Evolutionary conservation across 2,888 invertebrate genomes (phyloP), one percentile per base, ranked within the genome.

Genomic region (Acleris sparsana): DNA sequence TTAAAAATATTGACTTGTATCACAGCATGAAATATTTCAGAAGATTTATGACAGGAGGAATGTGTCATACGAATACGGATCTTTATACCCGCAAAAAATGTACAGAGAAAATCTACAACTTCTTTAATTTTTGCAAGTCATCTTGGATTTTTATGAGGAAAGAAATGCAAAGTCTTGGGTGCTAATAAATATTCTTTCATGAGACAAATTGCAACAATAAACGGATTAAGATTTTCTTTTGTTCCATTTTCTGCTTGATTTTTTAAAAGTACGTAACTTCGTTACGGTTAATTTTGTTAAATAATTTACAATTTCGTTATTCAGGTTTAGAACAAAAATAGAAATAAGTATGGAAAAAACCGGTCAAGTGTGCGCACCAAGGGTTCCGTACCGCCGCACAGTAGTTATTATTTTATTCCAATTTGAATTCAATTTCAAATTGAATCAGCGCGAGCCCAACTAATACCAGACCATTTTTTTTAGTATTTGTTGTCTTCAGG

Each of bases 131-230:
- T 39, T 53, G 20, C 39, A 49, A 49, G 55, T 55, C 33, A 62
- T 55, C 17, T 55, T 29, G n/a, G 13, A 53, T 53, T 39, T 62
- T 62, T 63, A 62, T 55, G 55, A 55, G 18, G 49, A 55, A 52
- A 58, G 44, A n/a, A 57, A 57, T 52, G 33, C 22, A 48, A 58
- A 59, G 53, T 58, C 48, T 53, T 43, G 59, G 58, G 46, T 22
- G 25, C 39, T 72, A 72, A 73, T 78, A 72, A 71, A 72, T 74
- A 74, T 73, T 62, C 70, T 70, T 64, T 67, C 69, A 68, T 55
- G 60, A 68, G 62, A 61, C 65, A 75, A 75, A 78, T 78, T 72
- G 70, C 65, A 74, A 72, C 70, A 77, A 72, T 76, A 73, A 73
- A 72, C 59, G 65, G 60, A 76, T 73, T 71, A 68, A 67, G 71